A percentile compares a stretch with the other conserved stretches of the same genome.
These are phyloP conservation scores for Oxyscelio sp. DNA, from an alignment of 2,888 invertebrate species.

Conservation along the genomic window DNA sequence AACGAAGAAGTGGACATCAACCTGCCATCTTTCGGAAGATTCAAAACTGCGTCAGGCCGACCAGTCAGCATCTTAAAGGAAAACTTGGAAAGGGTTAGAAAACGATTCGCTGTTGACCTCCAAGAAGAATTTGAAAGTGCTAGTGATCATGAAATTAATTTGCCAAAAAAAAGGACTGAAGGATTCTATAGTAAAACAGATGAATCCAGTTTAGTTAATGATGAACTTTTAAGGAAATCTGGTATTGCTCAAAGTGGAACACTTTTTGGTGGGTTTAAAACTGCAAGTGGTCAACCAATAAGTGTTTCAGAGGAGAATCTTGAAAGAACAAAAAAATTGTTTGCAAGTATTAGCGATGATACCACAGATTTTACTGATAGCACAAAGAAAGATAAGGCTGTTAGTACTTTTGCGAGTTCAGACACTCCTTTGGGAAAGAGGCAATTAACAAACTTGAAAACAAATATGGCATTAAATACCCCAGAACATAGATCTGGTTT, in stretches of 20 bases:
- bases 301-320: constrained; percentile 86
- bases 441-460: neutral
- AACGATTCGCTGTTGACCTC: neutral
- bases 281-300: too few relatives aligned
- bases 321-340: constrained; percentile 81
- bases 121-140: too few relatives aligned
- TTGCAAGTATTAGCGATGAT: neutral
- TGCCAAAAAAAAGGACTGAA: too few relatives aligned
- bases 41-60: constrained; percentile 77
- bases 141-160: too few relatives aligned
- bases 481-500: constrained; percentile 75
- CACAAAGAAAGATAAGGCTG: too few relatives aligned
- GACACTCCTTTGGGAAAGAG: neutral
- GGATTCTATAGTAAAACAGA: neutral
- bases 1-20: too few relatives aligned
- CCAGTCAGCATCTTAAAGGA: constrained; percentile 79
- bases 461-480: neutral
- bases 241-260: too few relatives aligned
- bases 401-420: neutral
- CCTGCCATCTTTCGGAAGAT: constrained; percentile 57
- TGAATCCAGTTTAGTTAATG: neutral
- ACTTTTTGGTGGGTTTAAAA: too few relatives aligned
- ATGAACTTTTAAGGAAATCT: neutral
- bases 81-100: constrained; percentile 85
- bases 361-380: too few relatives aligned